Base-by-base conservation (phyloP, 1,140 invertebrate species). In the Calliphora vicina region DNA sequence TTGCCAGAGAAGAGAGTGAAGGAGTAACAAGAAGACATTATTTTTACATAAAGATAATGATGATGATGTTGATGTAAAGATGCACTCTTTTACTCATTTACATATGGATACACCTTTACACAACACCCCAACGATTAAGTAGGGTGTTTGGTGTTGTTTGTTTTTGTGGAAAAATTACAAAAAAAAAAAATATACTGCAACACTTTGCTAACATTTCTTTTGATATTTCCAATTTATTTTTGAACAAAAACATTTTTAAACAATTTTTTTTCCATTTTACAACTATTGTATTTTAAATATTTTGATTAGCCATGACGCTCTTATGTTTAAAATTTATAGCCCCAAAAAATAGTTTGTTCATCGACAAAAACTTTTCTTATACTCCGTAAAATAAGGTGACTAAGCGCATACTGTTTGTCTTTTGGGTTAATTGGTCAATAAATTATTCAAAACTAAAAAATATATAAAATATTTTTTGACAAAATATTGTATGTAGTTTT, bases 371-470 rank as follows among this genome's bases (percentile, higher is more conserved):
- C 35, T 8, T 35, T 35, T 35, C 10, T 35, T 2, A 35, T 35
- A 35, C 35, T 35, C 35, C 6, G 4, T 10, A 35, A 35, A 35
- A 43, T 23, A 78, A 78, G 74, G 74, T 78, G 74, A 78, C 74
- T 20, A 20, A 78, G 29, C 29, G 15, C 27, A 35, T 17, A 35
- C 29, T 78, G 73, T 35, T 43, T 78, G 74, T 78, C 35, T 78
- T 78, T 25, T 42, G 9, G 74, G 74, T 78, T 78, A 78, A 78
- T 78, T 78, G 74, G 12, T 35, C 42, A 78, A 78, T 78, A 78
- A 43, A 78, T 78, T 78, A 78, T 81, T 61, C 20, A 23, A 61
- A 61, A 61, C n/a, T 43, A 12, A 43, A 43, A 43, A 43, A 43
- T 6, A 43, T 6, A 12, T 15, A 13, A 80, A 80, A 80, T 50